Evolutionary conservation across 2,113 vertebrate species (phyloP).

Genomic region (Monopterus albus): DNA sequence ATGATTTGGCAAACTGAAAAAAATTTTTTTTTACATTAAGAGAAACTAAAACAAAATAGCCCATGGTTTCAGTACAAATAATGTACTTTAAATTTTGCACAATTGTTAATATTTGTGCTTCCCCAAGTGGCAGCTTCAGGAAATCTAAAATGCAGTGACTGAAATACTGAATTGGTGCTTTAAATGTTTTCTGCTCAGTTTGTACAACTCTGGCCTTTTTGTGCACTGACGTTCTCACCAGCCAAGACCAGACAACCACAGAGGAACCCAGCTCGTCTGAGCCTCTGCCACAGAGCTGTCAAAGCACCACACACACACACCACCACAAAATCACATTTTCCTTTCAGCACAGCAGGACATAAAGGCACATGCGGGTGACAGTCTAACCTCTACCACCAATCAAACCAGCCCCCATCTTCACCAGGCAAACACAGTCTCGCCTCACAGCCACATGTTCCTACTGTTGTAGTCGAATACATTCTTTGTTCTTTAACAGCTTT

Average conservation of each 20-base stretch:
- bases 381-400: slow-evolving; percentile 34
- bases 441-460: slow-evolving; percentile 54
- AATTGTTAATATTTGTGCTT: slow-evolving; percentile 70
- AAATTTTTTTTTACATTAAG: not conserved
- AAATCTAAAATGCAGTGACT: slow-evolving; percentile 11
- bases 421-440: slow-evolving; percentile 33
- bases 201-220: slow-evolving; percentile 39
- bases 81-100: no score
- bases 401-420: slow-evolving; percentile 27
- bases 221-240: slow-evolving; percentile 10
- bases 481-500: slow-evolving; percentile 31
- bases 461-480: slow-evolving; percentile 52
- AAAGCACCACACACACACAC: not conserved
- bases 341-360: slow-evolving; percentile 55
- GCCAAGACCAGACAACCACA: slow-evolving; percentile 1
- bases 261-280: slow-evolving; percentile 30
- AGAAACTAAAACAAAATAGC: not conserved
- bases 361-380: slow-evolving; percentile 79
- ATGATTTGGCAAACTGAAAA: not conserved
- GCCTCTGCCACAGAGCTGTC: slow-evolving; percentile 11
- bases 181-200: slow-evolving; percentile 40
- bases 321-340: slow-evolving; percentile 1
- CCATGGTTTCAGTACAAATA: not conserved
- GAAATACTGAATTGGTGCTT: slow-evolving; percentile 57
- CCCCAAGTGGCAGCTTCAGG: slow-evolving; percentile 37